phyloP scores from a whole-genome alignment of 2,797 vertebrate species.

The Amblyraja radiata region DNA sequence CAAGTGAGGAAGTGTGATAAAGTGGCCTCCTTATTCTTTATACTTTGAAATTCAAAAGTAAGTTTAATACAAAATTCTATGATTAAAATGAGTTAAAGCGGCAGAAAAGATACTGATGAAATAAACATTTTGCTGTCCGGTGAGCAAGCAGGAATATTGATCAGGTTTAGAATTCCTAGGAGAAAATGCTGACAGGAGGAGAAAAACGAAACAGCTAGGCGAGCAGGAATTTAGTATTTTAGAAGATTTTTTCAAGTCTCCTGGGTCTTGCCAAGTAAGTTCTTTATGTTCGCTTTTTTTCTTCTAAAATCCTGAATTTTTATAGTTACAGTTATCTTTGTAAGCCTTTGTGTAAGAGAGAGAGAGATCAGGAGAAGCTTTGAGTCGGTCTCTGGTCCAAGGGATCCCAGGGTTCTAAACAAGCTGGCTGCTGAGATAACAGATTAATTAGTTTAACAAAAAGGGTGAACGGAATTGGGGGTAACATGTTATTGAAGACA shows the following conservation, averaged over 20 bases:
- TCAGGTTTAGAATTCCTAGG: conserved; percentile 21
- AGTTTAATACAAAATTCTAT: conserved; percentile 23
- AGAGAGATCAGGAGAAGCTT: background rate
- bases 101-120: conserved; percentile 26
- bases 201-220: background rate
- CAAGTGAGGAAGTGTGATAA: conserved; percentile 29
- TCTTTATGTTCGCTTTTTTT: background rate
- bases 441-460: too few relatives aligned
- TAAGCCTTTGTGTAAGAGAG: background rate
- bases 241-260: background rate
- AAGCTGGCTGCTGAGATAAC: too few relatives aligned
- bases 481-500: too few relatives aligned
- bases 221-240: background rate
- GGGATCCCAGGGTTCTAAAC: too few relatives aligned
- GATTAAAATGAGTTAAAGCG: conserved; percentile 21
- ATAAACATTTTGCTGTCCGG: conserved; percentile 23
- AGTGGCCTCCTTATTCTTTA: background rate
- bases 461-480: too few relatives aligned
- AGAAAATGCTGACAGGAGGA: background rate
- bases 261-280: background rate
- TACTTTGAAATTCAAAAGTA: background rate
- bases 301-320: background rate
- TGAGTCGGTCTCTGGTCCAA: background rate
- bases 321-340: background rate
- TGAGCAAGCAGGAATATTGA: background rate